Percentiles rank a stretch among this genome's conserved stretches.
These are phyloP conservation scores for Coccyzus lansbergi DNA, from an alignment of 2,797 vertebrate genomes.

Conservation along the genomic window DNA sequence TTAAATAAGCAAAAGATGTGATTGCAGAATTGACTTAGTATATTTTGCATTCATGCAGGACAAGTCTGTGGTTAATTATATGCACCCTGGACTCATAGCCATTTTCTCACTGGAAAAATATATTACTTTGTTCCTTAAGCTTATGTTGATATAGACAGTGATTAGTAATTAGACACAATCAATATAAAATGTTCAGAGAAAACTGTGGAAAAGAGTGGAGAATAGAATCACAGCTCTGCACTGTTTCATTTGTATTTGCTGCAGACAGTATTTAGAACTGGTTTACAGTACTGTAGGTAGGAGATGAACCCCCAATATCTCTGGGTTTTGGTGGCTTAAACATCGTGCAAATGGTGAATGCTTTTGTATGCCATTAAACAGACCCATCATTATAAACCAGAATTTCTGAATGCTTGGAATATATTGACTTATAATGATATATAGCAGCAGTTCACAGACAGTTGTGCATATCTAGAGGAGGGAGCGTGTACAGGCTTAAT, in stretches of 20 bases:
- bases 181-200: not conserved
- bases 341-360: not conserved
- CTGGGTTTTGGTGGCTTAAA: not conserved
- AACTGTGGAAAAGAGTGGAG: not conserved
- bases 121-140: not conserved
- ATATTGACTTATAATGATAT: not conserved
- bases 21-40: not conserved
- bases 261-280: not conserved
- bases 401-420: not conserved
- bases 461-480: not conserved
- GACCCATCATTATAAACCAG: not conserved
- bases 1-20: not conserved
- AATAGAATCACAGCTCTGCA: not conserved
- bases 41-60: not conserved
- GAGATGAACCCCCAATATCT: not conserved
- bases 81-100: no score
- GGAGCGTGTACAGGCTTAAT: not conserved
- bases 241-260: not conserved
- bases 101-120: not conserved
- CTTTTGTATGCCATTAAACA: not conserved
- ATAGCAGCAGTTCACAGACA: not conserved
- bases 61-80: not conserved
- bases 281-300: not conserved
- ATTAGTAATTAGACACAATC: not conserved
- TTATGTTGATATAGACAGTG: not conserved